These are phyloP conservation scores for Hystrix cristata DNA, from an alignment of 2,113 vertebrate genomes.

Conservation along the genomic window DNA sequence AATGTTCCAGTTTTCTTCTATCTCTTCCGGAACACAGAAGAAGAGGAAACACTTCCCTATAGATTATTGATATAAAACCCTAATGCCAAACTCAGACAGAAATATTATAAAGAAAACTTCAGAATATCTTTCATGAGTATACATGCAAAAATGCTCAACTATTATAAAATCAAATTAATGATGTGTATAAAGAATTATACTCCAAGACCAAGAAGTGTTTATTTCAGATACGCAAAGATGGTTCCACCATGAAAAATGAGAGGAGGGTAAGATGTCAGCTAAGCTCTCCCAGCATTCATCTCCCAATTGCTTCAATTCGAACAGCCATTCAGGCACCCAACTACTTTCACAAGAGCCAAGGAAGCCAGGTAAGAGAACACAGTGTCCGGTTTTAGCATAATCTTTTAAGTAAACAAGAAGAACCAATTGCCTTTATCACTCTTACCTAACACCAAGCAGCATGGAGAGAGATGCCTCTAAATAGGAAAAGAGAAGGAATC, in stretches of 20 bases:
- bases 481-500: neutral
- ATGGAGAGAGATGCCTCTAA: neutral
- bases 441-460: neutral
- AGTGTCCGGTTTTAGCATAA: neutral
- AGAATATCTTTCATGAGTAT: neutral
- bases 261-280: too few species aligned
- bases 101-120: neutral
- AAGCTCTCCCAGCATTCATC: neutral
- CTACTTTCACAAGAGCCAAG: neutral
- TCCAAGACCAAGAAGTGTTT: neutral
- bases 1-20: neutral
- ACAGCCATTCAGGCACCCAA: neutral
- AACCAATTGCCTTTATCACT: neutral
- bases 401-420: neutral
- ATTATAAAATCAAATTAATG: neutral
- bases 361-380: neutral
- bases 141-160: neutral
- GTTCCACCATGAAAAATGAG: neutral
- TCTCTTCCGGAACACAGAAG: neutral
- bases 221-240: neutral
- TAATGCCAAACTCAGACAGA: neutral
- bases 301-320: neutral
- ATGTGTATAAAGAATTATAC: neutral
- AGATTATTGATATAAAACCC: neutral
- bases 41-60: neutral